Evolutionary conservation across 2,113 vertebrate species (phyloP).

Genomic region (Dendrocopos noguchii): DNA sequence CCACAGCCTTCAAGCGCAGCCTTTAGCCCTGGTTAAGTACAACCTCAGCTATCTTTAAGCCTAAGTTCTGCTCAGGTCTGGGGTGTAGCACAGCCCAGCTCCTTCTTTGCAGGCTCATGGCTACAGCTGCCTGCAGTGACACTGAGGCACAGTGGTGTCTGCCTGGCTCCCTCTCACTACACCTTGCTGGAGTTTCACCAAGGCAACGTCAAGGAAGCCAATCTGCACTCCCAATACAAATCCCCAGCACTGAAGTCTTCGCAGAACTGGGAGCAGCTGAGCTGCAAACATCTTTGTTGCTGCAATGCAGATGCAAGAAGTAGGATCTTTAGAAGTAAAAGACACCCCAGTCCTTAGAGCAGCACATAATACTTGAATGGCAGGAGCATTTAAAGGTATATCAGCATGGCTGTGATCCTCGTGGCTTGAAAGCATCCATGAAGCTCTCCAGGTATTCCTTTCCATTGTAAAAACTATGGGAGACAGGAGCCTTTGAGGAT

Average conservation of each 20-base stretch:
- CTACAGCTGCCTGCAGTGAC: rapidly evolving
- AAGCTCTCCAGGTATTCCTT: background rate
- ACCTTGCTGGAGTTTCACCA: background rate
- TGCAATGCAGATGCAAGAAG: background rate
- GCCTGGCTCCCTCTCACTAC: background rate
- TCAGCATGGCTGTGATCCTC: background rate
- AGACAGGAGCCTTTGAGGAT: background rate
- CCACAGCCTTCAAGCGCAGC: background rate
- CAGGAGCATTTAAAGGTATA: background rate
- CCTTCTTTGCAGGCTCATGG: background rate
- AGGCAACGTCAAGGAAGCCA: background rate
- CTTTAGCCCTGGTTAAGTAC: background rate
- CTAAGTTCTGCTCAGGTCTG: background rate
- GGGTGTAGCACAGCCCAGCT: background rate
- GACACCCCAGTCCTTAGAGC: background rate
- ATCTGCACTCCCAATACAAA: background rate
- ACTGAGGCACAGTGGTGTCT: background rate
- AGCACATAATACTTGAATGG: background rate
- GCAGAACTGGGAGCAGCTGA: background rate
- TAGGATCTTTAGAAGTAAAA: background rate
- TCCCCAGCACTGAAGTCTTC: background rate
- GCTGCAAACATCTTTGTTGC: background rate
- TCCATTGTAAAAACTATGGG: background rate
- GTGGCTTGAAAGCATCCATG: background rate
- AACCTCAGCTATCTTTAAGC: background rate